These are phyloP conservation scores for Penaeus japonicus DNA, from an alignment of 1,140 invertebrate genomes.

Conservation along the genomic window DNA sequence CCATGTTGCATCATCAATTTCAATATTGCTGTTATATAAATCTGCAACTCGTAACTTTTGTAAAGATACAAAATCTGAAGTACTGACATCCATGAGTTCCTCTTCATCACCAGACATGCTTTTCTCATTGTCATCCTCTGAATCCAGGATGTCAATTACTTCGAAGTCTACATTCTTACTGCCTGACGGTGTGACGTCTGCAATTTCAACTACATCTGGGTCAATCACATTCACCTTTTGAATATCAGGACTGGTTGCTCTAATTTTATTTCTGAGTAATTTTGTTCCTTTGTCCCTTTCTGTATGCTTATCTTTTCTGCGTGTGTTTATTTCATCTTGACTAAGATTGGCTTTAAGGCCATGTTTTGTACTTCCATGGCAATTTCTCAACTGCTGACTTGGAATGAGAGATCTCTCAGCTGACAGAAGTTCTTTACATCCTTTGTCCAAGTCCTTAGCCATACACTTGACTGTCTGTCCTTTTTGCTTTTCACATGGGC, in stretches of 20 bases:
- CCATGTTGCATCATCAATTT: constrained; percentile 24
- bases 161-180: not conserved
- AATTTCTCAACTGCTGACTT: not conserved
- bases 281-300: not conserved
- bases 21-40: constrained; percentile 20
- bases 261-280: not conserved
- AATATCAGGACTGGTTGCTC: not conserved
- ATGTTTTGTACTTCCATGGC: not conserved
- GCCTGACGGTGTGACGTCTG: not conserved
- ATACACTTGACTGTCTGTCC: too few species aligned
- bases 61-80: constrained; percentile 11
- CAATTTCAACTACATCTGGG: constrained; percentile 37
- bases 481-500: too few species aligned
- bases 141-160: not conserved
- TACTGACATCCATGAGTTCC: not conserved
- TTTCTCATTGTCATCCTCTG: not conserved
- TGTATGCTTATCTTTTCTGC: not conserved
- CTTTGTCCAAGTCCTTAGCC: too few species aligned
- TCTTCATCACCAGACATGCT: not conserved
- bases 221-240: constrained; percentile 35
- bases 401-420: not conserved
- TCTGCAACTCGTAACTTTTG: not conserved
- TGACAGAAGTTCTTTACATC: not conserved
- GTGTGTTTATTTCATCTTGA: not conserved
- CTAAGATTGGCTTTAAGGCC: not conserved